Evolutionary conservation across 2,113 vertebrate genomes (phyloP).

Genomic region (Cricetomys ansorgei): DNA sequence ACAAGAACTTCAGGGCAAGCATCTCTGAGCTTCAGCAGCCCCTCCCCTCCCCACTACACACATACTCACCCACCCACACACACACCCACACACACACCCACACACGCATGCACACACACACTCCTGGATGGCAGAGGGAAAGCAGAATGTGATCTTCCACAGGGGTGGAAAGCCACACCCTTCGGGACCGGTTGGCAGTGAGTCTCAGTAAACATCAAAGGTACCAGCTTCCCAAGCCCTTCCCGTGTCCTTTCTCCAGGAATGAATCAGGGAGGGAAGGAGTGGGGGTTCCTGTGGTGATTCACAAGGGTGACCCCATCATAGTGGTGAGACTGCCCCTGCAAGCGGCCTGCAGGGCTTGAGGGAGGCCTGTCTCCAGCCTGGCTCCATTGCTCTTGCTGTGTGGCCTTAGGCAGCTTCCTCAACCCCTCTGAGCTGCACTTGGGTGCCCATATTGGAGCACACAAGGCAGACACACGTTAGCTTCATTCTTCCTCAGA

Average conservation of each 20-base stretch:
- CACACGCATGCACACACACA: too few species aligned
- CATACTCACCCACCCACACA: too few species aligned
- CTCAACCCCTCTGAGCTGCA: background rate
- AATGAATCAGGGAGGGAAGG: background rate
- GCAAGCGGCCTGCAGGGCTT: background rate
- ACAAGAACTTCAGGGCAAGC: background rate
- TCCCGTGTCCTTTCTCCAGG: background rate
- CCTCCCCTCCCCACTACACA: rapidly evolving
- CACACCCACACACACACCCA: too few species aligned
- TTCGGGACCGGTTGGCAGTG: background rate
- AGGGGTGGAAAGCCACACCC: background rate
- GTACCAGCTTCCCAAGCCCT: background rate
- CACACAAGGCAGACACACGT: background rate
- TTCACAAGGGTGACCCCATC: background rate
- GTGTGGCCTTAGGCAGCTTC: background rate
- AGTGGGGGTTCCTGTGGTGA: background rate
- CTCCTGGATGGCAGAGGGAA: background rate
- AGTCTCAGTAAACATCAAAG: background rate
- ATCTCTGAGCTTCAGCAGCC: background rate
- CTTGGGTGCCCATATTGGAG: background rate
- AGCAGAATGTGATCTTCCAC: background rate
- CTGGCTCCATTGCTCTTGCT: background rate
- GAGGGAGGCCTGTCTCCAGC: background rate
- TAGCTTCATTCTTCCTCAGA: background rate
- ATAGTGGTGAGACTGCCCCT: background rate